Evolutionary conservation across 2,797 vertebrate species (phyloP).

Genomic region (Peromyscus aztecus): DNA sequence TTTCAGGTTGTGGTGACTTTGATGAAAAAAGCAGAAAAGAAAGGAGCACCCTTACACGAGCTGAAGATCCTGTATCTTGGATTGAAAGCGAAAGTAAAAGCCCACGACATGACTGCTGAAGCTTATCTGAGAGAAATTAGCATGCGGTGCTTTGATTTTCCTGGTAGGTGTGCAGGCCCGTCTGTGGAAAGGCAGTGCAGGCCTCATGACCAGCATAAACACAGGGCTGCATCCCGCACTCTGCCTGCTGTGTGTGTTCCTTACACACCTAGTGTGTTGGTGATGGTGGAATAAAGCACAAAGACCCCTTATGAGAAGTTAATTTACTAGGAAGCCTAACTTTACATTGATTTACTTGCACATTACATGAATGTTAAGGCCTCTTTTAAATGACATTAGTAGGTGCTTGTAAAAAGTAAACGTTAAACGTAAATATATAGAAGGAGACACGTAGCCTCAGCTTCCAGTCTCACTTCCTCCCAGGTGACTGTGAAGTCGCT

Average conservation of each 20-base stretch:
- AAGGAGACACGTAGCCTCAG: background rate
- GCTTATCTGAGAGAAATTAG: slow-evolving; percentile 93
- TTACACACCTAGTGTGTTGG: background rate
- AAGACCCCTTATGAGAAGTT: slow-evolving; percentile 11
- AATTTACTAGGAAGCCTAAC: slow-evolving; percentile 28
- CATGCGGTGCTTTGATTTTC: slow-evolving; percentile 93
- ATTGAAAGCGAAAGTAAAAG: slow-evolving; percentile 91
- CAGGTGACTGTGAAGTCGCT: background rate
- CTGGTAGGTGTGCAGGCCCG: slow-evolving; percentile 88
- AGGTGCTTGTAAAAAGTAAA: background rate
- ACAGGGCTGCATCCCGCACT: background rate
- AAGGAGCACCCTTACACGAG: slow-evolving; percentile 90
- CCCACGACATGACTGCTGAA: slow-evolving; percentile 91
- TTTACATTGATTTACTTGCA: background rate
- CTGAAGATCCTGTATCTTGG: slow-evolving; percentile 93
- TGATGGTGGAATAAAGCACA: background rate
- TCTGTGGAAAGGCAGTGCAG: background rate
- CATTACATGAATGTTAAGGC: background rate
- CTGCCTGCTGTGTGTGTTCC: background rate
- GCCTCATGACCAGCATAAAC: too few relatives aligned
- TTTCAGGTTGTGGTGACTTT: slow-evolving; percentile 92
- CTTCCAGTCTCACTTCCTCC: background rate
- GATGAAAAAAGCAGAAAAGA: slow-evolving; percentile 89
- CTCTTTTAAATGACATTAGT: slow-evolving; percentile 33
- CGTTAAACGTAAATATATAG: background rate